These are phyloP conservation scores for Mantis religiosa DNA, from an alignment of 2,888 invertebrate genomes.

Conservation along the genomic window DNA sequence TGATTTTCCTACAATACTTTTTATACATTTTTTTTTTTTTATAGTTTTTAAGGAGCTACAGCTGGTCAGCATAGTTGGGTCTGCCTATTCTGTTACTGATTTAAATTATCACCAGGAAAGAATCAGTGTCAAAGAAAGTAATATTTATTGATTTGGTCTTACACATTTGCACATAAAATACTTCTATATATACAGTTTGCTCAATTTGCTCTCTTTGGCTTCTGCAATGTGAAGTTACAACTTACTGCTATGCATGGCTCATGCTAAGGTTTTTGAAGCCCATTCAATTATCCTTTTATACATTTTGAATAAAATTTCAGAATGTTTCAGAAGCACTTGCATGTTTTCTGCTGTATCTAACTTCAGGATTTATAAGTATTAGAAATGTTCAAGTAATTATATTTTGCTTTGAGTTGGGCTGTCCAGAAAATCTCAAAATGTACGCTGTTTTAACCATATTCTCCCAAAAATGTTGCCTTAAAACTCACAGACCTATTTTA, in stretches of 20 bases:
- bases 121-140: neutral
- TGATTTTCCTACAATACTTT: too few relatives aligned
- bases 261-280: neutral
- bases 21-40: too few relatives aligned
- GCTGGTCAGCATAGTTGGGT: neutral
- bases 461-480: neutral
- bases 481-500: neutral
- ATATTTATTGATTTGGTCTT: neutral
- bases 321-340: neutral
- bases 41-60: too few relatives aligned
- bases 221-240: neutral
- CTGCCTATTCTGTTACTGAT: neutral
- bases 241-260: neutral
- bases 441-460: neutral
- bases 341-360: neutral
- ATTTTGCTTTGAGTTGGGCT: neutral
- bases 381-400: neutral
- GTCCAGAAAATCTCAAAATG: too few relatives aligned
- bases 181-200: neutral
- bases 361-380: neutral
- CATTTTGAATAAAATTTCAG: neutral
- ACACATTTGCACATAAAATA: neutral
- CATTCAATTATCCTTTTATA: slow-evolving; percentile 4
- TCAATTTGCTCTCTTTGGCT: neutral
- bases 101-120: neutral